Evolutionary conservation across 2,113 vertebrate species (phyloP).

Genomic region (Grus americana): DNA sequence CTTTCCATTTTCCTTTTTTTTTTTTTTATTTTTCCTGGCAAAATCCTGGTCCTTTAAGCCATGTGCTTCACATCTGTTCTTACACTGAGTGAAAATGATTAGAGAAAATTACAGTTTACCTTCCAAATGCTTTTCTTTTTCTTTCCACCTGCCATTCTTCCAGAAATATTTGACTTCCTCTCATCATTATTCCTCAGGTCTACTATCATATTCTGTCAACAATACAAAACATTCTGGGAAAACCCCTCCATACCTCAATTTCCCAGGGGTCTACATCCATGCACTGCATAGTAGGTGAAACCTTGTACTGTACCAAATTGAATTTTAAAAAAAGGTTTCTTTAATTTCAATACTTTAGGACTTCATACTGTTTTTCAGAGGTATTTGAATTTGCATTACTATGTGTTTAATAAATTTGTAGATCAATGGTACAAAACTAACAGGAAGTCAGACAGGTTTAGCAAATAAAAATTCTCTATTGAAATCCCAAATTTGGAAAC

Average conservation of each 20-base stretch:
- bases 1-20: background rate
- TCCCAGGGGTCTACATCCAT: background rate
- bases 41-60: background rate
- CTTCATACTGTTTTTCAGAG: background rate
- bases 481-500: background rate
- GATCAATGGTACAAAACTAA: background rate
- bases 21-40: background rate
- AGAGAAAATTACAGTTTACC: background rate
- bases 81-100: background rate
- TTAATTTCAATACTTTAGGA: background rate
- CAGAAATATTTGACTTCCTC: background rate
- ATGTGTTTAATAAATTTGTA: background rate
- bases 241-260: accelerated
- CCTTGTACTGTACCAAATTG: background rate
- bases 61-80: slow-evolving; percentile 17
- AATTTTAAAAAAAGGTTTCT: background rate
- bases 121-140: background rate
- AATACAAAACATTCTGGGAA: background rate
- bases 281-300: background rate
- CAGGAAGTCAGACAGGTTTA: background rate
- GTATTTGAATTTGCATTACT: background rate
- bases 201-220: background rate
- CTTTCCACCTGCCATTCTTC: background rate
- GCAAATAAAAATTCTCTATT: background rate
- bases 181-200: background rate